phyloP scores from a whole-genome alignment of 2,113 vertebrate species.

The Alexandromys fortis region DNA sequence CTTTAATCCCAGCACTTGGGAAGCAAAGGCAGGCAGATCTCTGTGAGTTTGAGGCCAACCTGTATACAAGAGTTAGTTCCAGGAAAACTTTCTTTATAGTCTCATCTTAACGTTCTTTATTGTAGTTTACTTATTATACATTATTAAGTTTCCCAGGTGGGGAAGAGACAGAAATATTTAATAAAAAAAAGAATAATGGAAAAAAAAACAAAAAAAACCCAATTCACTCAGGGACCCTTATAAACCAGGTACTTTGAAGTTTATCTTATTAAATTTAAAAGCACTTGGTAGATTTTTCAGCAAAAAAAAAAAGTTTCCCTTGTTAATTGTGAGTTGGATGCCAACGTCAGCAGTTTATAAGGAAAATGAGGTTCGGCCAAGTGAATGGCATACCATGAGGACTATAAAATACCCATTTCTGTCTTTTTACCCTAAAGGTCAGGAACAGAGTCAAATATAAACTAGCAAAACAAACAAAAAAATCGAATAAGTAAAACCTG shows the following conservation, averaged over 20 bases:
- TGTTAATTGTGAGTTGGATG: background rate
- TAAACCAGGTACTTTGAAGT: slow-evolving; percentile 31
- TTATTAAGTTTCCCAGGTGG: no score
- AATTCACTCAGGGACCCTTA: background rate
- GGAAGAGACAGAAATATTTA: no score
- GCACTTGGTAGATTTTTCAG: background rate
- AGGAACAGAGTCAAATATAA: slow-evolving; percentile 3
- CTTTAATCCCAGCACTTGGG: no score
- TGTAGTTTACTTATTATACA: background rate
- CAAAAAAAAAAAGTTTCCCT: no score
- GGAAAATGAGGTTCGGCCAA: background rate
- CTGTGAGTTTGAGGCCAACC: no score
- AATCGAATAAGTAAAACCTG: background rate
- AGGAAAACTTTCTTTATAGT: background rate
- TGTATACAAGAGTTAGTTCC: no score
- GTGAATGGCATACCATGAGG: background rate
- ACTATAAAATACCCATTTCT: background rate
- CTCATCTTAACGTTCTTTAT: background rate
- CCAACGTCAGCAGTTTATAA: background rate
- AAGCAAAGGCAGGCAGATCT: no score
- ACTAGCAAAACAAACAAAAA: background rate
- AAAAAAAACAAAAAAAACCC: no score
- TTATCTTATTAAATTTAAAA: slow-evolving; percentile 52
- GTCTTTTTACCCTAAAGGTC: slow-evolving; percentile 12
- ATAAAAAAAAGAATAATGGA: no score